phyloP scores from a whole-genome alignment of 2,888 invertebrate genomes.

The Drosophila ezoana region DNA sequence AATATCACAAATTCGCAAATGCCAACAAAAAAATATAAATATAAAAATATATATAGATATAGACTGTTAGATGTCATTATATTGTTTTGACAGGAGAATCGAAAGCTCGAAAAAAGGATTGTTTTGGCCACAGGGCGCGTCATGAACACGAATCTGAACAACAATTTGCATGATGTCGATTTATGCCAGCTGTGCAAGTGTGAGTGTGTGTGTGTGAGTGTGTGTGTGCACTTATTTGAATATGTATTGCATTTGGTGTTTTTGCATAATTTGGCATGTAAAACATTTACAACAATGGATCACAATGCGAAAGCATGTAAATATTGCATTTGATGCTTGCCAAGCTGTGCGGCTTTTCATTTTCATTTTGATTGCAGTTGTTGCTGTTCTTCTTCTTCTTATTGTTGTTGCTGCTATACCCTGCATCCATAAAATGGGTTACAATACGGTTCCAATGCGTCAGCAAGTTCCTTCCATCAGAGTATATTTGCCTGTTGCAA shows the following conservation, averaged over 20 bases:
- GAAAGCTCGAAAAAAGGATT: constrained; percentile 68
- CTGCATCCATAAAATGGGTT: not conserved
- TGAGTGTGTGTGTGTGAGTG: constrained; percentile 14
- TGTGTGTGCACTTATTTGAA: constrained; percentile 66
- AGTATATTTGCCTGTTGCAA: no score
- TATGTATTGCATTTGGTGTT: constrained; percentile 73
- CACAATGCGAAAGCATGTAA: constrained; percentile 62
- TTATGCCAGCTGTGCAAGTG: constrained; percentile 10
- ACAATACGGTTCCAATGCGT: no score
- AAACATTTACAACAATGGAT: constrained; percentile 75
- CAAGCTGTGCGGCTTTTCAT: constrained; percentile 74
- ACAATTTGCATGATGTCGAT: constrained; percentile 43
- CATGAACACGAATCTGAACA: constrained; percentile 23
- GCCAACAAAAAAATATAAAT: constrained; percentile 1
- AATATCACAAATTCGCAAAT: not conserved
- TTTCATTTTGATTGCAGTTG: constrained; percentile 74
- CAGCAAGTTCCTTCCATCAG: no score
- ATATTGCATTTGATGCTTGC: constrained; percentile 70
- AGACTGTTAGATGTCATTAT: constrained; percentile 66
- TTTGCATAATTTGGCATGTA: constrained; percentile 81
- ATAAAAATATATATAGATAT: no score
- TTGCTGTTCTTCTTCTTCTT: constrained; percentile 17
- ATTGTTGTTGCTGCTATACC: constrained; percentile 11
- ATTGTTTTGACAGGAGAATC: constrained; percentile 75
- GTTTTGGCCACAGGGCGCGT: constrained; percentile 32